Evolutionary conservation across 2,888 invertebrate genomes (phyloP), one percentile per base, ranked within the genome.

Genomic region (Thalpophila matura): DNA sequence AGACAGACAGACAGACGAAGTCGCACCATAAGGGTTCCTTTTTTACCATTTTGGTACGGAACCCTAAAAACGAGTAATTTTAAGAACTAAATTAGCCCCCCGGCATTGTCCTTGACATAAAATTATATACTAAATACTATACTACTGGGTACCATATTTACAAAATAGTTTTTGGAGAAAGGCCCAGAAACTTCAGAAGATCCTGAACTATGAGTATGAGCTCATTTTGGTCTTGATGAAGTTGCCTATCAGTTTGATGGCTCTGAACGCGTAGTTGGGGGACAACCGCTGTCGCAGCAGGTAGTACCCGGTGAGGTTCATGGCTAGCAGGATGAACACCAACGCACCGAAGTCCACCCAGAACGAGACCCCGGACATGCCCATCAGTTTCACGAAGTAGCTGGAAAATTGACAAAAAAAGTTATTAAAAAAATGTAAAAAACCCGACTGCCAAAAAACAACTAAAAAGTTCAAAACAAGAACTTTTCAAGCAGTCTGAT

Each of bases 371-470:
- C 97, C 95, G 3, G 97, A 96, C 96, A 98, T 97, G 2, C 97
- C 97, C 95, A 98, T 96, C 24, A 96, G 94, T 74, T 96, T 95
- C 10, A 98, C 95, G 77, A 99, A 96, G 83, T 97, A 96, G n/a
- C 94, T 95, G 88, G 3, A 86, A 89, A 43, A 55, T 27, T 12
- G 24, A 26, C 18, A 12, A 24, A 12, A n/a, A 20, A 4, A 10
- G 1, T 27, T 53, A 16, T 3, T 4, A 14, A 18, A 14, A 6
- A 26, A 55, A n/a, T 31, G 2, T 31, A 29, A 31, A n/a, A n/a
- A n/a, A n/a, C n/a, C n/a, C n/a, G n/a, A n/a, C n/a, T n/a, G n/a
- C n/a, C n/a, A n/a, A n/a, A n/a, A n/a, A n/a, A n/a, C n/a, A n/a
- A n/a, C n/a, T n/a, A n/a, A n/a, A n/a, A n/a, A n/a, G n/a, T n/a